Evolutionary conservation across 2,888 invertebrate species (phyloP), one percentile per base, ranked within the genome.

Genomic region (Apocheima hispidaria): DNA sequence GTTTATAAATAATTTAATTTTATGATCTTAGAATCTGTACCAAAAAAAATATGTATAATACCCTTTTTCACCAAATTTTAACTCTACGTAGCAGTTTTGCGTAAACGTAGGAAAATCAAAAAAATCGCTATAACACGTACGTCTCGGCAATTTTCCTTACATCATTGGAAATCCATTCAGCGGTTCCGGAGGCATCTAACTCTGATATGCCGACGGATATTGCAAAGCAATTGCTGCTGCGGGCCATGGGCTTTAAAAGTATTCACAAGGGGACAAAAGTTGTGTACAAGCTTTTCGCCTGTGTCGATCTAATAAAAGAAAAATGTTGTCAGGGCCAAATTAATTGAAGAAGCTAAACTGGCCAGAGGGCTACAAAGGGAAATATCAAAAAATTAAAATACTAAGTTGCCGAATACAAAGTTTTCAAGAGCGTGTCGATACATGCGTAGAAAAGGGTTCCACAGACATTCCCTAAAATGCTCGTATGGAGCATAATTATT

Each of bases 81-180:
- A 1, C 14, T 41, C 12, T 1, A 12, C 21, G 6, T 38, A 38
- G 4, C 40, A 40, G 40, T 40, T 9, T 40, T 14, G 7, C 21
- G n/a, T 4, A 21, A 23, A n/a, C 26, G 14, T 43, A 9, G 9
- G 2, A 44, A 44, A 49, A 21, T 35, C 1, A 7, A 21, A 28
- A 20, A 14, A 33, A 14, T 49, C 55, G 4, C 36, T 62, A 57
- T 51, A 63, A 48, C 63, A 53, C 56, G 59, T 50, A 59, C 61
- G 48, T 48, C 60, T 48, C 60, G 52, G 61, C 66, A 66, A 71
- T 68, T 71, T 67, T 69, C 67, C 66, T 68, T 64, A 67, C 63
- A 69, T 61, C 61, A 63, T 57, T 61, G 67, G 60, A 66, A 65
- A 44, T 63, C 65, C 50, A 71, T 69, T 67, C 62, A 62, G 50